Conservation (phyloP, 64 coral and sea anemone genomes). For the Pocillopora verrucosa region DNA sequence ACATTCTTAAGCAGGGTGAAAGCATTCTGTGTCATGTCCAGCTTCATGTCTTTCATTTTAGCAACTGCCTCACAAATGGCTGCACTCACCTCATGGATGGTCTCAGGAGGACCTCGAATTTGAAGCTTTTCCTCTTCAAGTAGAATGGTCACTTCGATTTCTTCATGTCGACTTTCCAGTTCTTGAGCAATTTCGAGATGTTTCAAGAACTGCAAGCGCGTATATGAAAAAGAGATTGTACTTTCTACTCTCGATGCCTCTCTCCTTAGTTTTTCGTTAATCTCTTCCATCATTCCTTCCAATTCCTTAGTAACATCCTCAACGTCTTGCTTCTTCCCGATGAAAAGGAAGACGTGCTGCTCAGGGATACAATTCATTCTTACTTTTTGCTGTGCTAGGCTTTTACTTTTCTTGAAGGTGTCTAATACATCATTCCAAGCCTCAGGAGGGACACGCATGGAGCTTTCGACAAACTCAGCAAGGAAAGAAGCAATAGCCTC, state of each 20-base stretch:
- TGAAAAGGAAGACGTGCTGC: not conserved
- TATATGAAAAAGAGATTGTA: not conserved
- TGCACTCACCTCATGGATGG: not conserved
- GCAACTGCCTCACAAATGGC: not conserved
- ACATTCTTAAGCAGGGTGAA: not conserved
- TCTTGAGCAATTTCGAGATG: slow-evolving; percentile 4
- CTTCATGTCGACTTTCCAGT: not conserved
- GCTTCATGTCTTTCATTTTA: not conserved
- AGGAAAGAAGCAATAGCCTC: not conserved
- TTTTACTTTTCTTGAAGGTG: not conserved
- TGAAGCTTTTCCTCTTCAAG: not conserved
- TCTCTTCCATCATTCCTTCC: not conserved
- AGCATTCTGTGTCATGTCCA: not conserved
- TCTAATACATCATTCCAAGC: not conserved
- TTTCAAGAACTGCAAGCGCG: not conserved
- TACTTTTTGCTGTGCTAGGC: not conserved
- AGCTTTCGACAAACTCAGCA: not conserved
- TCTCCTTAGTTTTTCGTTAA: not conserved
- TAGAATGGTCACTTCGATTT: not conserved
- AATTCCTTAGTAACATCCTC: not conserved
- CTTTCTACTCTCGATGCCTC: not conserved
- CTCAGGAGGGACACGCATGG: not conserved
- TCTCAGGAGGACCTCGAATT: not conserved
- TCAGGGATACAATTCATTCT: not conserved
- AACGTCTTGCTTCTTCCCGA: not conserved